Percentiles rank a stretch among this genome's conserved stretches.
These are phyloP conservation scores for Cepaea hortensis DNA, from an alignment of 2,888 invertebrate genomes.

Conservation along the genomic window DNA sequence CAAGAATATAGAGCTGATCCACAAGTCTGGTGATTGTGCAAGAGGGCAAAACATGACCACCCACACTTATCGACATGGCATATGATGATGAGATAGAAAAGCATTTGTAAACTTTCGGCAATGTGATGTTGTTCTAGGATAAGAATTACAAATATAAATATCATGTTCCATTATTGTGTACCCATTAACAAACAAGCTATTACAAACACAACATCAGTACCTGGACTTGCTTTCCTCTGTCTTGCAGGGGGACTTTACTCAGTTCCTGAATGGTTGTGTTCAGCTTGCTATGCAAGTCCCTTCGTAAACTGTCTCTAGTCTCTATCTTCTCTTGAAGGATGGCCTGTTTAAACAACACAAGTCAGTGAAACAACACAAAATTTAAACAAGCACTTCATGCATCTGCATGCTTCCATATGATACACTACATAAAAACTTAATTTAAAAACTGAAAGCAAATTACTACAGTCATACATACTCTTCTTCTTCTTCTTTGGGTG, in stretches of 20 bases:
- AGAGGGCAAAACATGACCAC: too few relatives aligned
- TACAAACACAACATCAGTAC: constrained; percentile 49
- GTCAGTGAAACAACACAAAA: too few relatives aligned
- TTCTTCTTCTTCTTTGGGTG: too few relatives aligned
- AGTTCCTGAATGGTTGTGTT: constrained; percentile 60
- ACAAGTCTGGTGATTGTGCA: too few relatives aligned
- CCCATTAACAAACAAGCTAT: too few relatives aligned
- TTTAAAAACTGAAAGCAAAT: not conserved
- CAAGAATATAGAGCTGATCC: too few relatives aligned
- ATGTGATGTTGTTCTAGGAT: too few relatives aligned
- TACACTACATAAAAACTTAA: not conserved
- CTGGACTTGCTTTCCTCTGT: constrained; percentile 59
- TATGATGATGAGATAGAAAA: too few relatives aligned
- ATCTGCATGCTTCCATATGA: not conserved
- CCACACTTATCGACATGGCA: too few relatives aligned
- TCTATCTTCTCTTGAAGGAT: constrained; percentile 60
- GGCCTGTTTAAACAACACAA: constrained; percentile 51
- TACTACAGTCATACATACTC: not conserved
- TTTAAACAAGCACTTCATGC: too few relatives aligned
- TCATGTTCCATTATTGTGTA: not conserved
- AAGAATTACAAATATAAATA: not conserved
- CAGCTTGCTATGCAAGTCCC: constrained; percentile 59
- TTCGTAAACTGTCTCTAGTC: constrained; percentile 58
- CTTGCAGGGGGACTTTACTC: constrained; percentile 60
- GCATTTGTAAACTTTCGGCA: too few relatives aligned